Evolutionary conservation across 2,113 vertebrate species (phyloP), one percentile per base, ranked within the genome.

Genomic region (Ploceus nigricollis): DNA sequence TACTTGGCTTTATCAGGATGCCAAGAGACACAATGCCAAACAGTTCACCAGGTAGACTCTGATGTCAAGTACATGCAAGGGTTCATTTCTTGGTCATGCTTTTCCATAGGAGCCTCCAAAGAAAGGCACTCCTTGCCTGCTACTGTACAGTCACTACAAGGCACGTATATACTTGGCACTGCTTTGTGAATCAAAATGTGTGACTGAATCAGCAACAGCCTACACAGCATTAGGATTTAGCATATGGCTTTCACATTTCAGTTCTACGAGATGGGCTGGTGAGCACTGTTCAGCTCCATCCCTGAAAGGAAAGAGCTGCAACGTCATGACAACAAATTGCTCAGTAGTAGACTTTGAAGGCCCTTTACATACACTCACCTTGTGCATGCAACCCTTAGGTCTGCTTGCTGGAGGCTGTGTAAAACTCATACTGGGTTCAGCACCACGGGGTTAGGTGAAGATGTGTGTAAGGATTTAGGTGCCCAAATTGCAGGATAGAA

Each of bases 391-490:
- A 47, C 61, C 30, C 18, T 51, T 58, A 42, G 64, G 4, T 35
- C 64, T 82, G 22, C 64, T 44, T 70, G 56, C 50, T 90, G 25
- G 58, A 83, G n/a, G 14, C 45, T 66, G 20, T 27, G 3, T 60
- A 60, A 79, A 79, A 40, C 47, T 72, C 27, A 2, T 39, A 24
- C 39, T 44, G 39, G 5, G 25, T 51, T 90, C 45, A 53, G 53
- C 37, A 50, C 50, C 7, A 6, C 0, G 0, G 37, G 15, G 28
- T 72, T 69, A 28, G 13, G 33, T 80, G 37, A 80, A 64, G 22
- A n/a, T 65, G 33, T 18, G 35, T 13, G 4, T 42, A 23, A 66
- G 50, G 22, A 40, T 27, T 79, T 70, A 63, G 39, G 16, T 51
- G 27, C 27, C 27, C 27, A 66, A 27, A 75, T 20, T 66, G 17